Conservation (phyloP, 2,888 invertebrate species). For the Pammene fasciana region DNA sequence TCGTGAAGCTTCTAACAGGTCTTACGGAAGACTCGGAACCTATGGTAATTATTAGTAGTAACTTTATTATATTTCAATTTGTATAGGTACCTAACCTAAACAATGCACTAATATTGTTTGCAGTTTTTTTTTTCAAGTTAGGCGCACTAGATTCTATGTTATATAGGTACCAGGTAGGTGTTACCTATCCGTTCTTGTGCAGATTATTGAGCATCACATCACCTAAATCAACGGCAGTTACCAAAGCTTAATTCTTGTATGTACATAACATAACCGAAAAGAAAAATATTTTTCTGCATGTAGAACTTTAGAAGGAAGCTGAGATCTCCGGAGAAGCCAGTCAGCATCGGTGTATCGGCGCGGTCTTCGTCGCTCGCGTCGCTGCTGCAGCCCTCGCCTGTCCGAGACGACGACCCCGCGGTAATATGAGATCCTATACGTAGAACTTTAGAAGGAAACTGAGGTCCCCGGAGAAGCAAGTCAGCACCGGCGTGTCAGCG, state of each 20-base stretch:
- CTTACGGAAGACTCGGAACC: conserved; percentile 73
- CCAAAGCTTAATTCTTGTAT: too few relatives aligned
- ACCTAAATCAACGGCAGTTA: too few relatives aligned
- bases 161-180: too few relatives aligned
- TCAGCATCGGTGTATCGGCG: conserved; percentile 69
- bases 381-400: conserved; percentile 67
- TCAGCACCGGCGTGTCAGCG: conserved; percentile 69
- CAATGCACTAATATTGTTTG: too few relatives aligned
- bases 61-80: background rate
- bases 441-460: conserved; percentile 87
- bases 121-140: too few relatives aligned
- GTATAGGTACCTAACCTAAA: too few relatives aligned
- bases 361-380: conserved; percentile 76
- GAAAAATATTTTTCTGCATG: background rate
- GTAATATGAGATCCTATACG: too few relatives aligned
- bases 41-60: conserved; percentile 62
- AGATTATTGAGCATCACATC: too few relatives aligned
- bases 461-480: conserved; percentile 80
- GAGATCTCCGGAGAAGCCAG: conserved; percentile 80
- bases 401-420: conserved; percentile 61
- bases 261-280: too few relatives aligned
- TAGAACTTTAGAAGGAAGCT: conserved; percentile 87
- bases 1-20: conserved; percentile 71
- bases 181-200: too few relatives aligned
- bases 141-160: too few relatives aligned